phyloP scores from a whole-genome alignment of 2,888 invertebrate species.

The Ophion ellenae region DNA sequence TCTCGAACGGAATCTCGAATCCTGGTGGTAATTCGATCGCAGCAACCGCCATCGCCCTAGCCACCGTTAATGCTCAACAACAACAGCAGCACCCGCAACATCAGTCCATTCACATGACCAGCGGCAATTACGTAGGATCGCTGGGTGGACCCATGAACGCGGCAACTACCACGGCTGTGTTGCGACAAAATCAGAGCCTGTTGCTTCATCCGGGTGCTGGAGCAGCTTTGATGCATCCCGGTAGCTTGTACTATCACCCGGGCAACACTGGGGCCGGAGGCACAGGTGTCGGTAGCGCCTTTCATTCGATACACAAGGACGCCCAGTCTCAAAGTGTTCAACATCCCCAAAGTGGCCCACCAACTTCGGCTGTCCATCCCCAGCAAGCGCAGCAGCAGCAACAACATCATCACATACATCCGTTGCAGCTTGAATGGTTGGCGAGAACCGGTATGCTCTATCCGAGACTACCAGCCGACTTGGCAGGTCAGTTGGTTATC shows the following conservation, averaged over 20 bases:
- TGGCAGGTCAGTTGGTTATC: constrained; percentile 88
- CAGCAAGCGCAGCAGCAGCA: constrained; percentile 74
- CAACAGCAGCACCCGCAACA: constrained; percentile 48
- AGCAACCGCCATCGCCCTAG: constrained; percentile 43
- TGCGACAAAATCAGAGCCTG: constrained; percentile 79
- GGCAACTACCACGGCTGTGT: constrained; percentile 70
- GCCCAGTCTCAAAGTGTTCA: constrained; percentile 81
- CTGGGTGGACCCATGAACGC: constrained; percentile 52
- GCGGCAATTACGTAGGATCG: constrained; percentile 48
- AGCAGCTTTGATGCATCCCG: constrained; percentile 79
- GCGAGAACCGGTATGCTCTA: constrained; percentile 97
- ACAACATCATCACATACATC: constrained; percentile 88
- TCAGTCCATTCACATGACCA: constrained; percentile 53
- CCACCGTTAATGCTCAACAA: constrained; percentile 32
- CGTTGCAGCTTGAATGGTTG: constrained; percentile 94
- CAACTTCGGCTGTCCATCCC: constrained; percentile 78
- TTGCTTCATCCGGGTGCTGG: constrained; percentile 79
- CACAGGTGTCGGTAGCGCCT: constrained; percentile 78
- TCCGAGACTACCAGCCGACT: constrained; percentile 91
- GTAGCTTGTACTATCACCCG: constrained; percentile 80
- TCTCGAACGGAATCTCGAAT: constrained; percentile 73
- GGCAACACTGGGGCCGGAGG: constrained; percentile 60
- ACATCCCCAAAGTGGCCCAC: constrained; percentile 70
- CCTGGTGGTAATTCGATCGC: constrained; percentile 78
- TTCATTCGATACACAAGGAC: constrained; percentile 85